Conservation (phyloP, 2,113 vertebrate genomes). For the Lampris incognitus region DNA sequence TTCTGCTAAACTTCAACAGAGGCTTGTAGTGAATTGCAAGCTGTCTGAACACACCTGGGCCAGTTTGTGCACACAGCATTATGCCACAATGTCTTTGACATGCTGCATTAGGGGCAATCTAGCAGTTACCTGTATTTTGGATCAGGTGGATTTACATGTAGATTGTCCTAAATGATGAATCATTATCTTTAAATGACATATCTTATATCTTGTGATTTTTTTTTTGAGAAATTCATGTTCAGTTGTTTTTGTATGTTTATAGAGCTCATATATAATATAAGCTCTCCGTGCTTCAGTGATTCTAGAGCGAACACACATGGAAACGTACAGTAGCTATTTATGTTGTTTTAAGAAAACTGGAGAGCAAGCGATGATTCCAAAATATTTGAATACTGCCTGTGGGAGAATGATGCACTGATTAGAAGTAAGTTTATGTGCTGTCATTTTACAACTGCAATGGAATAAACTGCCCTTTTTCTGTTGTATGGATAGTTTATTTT, state of each 20-base stretch:
- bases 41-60: conserved; percentile 32
- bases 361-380: conserved; percentile 38
- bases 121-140: conserved; percentile 26
- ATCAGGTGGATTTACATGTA: conserved; percentile 29
- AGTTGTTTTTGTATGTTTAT: not conserved
- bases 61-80: not conserved
- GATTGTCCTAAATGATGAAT: conserved; percentile 17
- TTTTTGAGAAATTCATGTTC: conserved; percentile 4
- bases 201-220: conserved; percentile 49
- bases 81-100: conserved; percentile 7
- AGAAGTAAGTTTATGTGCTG: conserved; percentile 58
- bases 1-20: conserved; percentile 11
- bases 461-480: conserved; percentile 72
- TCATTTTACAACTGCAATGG: conserved; percentile 68
- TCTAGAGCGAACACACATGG: conserved; percentile 18
- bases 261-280: not conserved
- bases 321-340: conserved; percentile 57
- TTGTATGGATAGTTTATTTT: conserved; percentile 33
- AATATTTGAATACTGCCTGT: conserved; percentile 68
- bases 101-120: conserved; percentile 16
- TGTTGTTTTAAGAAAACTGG: conserved; percentile 53
- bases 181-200: conserved; percentile 32
- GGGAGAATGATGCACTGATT: conserved; percentile 66
- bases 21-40: conserved; percentile 15
- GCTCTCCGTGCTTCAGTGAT: conserved; percentile 24